Base-by-base conservation (phyloP, 2,113 vertebrate species). In the Hippolais icterina region DNA sequence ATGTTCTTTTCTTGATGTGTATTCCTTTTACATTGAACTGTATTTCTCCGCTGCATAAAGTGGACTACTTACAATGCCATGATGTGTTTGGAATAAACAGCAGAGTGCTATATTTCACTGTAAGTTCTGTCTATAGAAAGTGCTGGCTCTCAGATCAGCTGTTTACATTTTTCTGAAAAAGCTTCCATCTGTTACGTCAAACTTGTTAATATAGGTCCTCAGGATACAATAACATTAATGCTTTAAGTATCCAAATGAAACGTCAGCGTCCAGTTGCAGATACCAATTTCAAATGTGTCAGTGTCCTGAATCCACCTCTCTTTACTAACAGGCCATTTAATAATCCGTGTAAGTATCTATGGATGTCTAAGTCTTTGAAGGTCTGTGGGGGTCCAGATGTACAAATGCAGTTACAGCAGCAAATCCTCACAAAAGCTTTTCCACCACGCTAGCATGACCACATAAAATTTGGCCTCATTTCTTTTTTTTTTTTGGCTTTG, bases 151-250 rank as follows among this genome's bases (percentile, higher is more conserved):
- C 72, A 87, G 90, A 82, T 97, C 76, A 96, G 81, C 93, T 97
- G 96, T 97, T 97, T 97, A 97, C 93, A 95, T 97, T 97, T 97
- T 96, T 96, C 86, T 92, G 66, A 94, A 95, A 95, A 97, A 96
- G 89, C 93, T 96, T 90, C 96, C 97, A 96, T 97, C 97, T 97
- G 94, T 97, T 97, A 96, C 66, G 94, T 96, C 96, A 94, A 94
- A 97, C 95, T 96, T 96, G 96, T 96, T 96, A 96, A 90, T 96
- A 93, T 87, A 95, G 93, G 89, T 97, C 95, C 92, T 77, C 87
- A 72, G 88, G 91, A 95, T 96, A 93, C 89, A 96, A 96, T 97
- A 97, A 97, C 93, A 96, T 93, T 93, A 97, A 96, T 96, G 96
- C 82, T 94, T 88, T 96, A 95, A 96, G 91, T 95, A 96, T 95